A percentile compares a stretch with the other conserved stretches of the same genome.
phyloP scores from a whole-genome alignment of 2,888 invertebrate species.

The Argyresthia albistria region DNA sequence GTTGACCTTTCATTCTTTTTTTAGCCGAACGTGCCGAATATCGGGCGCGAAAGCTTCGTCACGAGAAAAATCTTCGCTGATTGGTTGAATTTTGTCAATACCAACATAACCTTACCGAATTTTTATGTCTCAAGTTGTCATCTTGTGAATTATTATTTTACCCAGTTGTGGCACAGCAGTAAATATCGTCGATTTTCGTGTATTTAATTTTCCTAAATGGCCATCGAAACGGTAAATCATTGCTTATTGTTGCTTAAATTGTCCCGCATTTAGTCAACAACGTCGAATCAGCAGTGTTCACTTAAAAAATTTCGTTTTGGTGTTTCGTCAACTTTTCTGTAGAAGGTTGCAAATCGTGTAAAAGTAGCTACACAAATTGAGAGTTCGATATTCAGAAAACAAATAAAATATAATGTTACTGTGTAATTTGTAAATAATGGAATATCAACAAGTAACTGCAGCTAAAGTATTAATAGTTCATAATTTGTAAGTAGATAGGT shows the following conservation, averaged over 20 bases:
- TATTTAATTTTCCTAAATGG: conserved; percentile 57
- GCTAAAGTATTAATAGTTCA: not conserved
- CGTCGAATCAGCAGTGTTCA: not conserved
- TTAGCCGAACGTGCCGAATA: not conserved
- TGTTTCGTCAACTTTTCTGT: conserved; percentile 62
- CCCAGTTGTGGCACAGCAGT: conserved; percentile 59
- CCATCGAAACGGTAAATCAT: conserved; percentile 38
- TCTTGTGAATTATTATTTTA: conserved; percentile 36
- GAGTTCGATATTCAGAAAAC: conserved; percentile 46
- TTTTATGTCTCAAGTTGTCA: conserved; percentile 59
- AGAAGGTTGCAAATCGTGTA: conserved; percentile 61
- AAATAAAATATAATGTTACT: conserved; percentile 40
- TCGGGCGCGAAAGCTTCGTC: conserved; percentile 58
- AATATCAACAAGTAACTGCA: conserved; percentile 14
- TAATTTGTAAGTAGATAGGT: conserved; percentile 6
- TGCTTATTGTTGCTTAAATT: conserved; percentile 28
- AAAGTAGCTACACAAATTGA: conserved; percentile 63
- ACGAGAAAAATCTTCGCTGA: conserved; percentile 30
- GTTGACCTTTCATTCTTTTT: conserved; percentile 3
- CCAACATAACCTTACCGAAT: conserved; percentile 43
- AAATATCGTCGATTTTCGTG: conserved; percentile 56
- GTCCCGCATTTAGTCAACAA: too few relatives aligned
- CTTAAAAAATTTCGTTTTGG: conserved; percentile 16
- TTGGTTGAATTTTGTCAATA: conserved; percentile 46
- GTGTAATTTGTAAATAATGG: conserved; percentile 11